A percentile compares a stretch with the other conserved stretches of the same genome.
These are phyloP conservation scores for Linyphia triangularis DNA, from an alignment of 2,888 invertebrate genomes.

Conservation along the genomic window DNA sequence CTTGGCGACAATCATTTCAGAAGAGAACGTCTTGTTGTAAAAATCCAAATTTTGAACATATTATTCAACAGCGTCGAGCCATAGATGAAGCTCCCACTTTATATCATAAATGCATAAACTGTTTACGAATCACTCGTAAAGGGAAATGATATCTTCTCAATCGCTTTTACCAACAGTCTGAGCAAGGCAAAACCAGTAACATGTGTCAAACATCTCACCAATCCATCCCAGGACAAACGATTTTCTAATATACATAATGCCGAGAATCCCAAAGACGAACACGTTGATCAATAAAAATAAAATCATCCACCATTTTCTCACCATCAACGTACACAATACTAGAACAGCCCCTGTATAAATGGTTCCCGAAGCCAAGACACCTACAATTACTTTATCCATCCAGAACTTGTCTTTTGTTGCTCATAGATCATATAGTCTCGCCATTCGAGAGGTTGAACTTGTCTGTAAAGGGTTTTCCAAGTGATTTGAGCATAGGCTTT, in stretches of 20 bases:
- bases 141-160: too few relatives aligned
- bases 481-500: constrained; percentile 8
- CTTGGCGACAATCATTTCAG: too few relatives aligned
- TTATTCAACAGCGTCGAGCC: too few relatives aligned
- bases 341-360: background rate
- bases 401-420: background rate
- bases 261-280: background rate
- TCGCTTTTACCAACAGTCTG: too few relatives aligned
- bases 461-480: background rate
- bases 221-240: background rate
- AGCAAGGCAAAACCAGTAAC: background rate
- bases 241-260: background rate
- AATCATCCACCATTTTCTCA: background rate
- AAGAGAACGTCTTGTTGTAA: too few relatives aligned
- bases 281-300: background rate
- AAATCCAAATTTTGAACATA: too few relatives aligned
- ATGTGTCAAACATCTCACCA: background rate
- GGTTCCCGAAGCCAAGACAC: background rate
- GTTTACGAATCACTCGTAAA: too few relatives aligned
- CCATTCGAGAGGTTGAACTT: background rate
- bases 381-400: constrained; percentile 11
- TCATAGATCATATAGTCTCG: background rate
- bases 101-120: too few relatives aligned
- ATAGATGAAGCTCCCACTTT: too few relatives aligned
- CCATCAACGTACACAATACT: background rate